Conservation (phyloP, 2,888 invertebrate species). For the Andrena marginata region DNA sequence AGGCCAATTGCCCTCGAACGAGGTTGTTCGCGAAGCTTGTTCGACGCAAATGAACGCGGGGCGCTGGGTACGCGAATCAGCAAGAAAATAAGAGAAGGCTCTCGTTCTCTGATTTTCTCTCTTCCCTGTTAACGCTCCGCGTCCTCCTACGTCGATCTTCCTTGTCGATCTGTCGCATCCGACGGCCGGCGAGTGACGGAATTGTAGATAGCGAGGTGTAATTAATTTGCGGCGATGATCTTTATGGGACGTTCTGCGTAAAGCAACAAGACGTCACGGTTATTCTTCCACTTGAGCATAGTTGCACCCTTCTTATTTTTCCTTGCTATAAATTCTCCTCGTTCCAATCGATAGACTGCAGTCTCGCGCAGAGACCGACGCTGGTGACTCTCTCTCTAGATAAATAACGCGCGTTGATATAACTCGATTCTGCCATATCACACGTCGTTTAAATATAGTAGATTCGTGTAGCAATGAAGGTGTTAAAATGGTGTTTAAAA, state of each 20-base stretch:
- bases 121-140: neutral
- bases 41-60: slow-evolving; percentile 57
- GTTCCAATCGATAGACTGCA: slow-evolving; percentile 17
- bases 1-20: slow-evolving; percentile 62
- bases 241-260: neutral
- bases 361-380: neutral
- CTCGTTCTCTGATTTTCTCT: slow-evolving; percentile 37
- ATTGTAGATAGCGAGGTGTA: neutral
- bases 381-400: neutral
- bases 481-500: neutral
- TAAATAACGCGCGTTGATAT: neutral
- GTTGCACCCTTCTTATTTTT: neutral
- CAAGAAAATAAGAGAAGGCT: slow-evolving; percentile 34
- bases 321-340: slow-evolving; percentile 7
- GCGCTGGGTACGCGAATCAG: slow-evolving; percentile 1
- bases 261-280: neutral
- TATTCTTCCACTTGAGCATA: neutral
- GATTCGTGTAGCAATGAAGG: too few relatives aligned
- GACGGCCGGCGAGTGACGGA: neutral
- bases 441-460: too few relatives aligned
- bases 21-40: slow-evolving; percentile 55
- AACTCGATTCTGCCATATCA: neutral
- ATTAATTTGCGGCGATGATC: slow-evolving; percentile 1
- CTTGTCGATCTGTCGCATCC: slow-evolving; percentile 14
- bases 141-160: neutral